Evolutionary conservation across 2,888 invertebrate genomes (phyloP).

Genomic region (Spisula solida): DNA sequence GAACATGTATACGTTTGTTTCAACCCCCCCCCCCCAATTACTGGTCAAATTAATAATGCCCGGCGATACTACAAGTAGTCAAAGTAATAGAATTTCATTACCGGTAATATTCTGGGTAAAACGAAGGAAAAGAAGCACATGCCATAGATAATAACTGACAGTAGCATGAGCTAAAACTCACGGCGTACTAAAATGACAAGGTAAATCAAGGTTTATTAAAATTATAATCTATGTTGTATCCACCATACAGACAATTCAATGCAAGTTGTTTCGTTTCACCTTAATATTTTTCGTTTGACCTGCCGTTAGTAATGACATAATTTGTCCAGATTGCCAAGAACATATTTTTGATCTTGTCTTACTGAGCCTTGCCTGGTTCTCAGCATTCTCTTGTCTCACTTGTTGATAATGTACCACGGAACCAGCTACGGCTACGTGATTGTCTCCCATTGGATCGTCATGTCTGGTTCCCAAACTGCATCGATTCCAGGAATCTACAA

Average conservation of each 20-base stretch:
- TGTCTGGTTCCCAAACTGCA: neutral
- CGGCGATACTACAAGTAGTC: too few species aligned
- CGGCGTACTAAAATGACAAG: too few species aligned
- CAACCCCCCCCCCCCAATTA: too few species aligned
- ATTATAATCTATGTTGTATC: too few species aligned
- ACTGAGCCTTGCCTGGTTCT: neutral
- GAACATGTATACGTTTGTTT: too few species aligned
- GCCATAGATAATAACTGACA: too few species aligned
- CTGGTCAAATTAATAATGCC: too few species aligned
- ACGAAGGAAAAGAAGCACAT: too few species aligned
- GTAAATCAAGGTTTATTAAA: too few species aligned
- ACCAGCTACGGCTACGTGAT: neutral
- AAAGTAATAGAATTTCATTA: too few species aligned
- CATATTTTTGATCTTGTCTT: neutral
- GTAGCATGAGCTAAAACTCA: too few species aligned
- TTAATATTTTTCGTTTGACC: neutral
- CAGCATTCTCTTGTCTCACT: neutral
- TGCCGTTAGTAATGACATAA: slow-evolving; percentile 10
- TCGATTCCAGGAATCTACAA: neutral
- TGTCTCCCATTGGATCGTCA: neutral
- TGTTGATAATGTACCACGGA: neutral
- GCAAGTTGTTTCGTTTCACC: neutral
- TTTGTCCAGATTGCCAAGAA: slow-evolving; percentile 8
- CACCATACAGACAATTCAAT: neutral
- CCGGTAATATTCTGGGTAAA: too few species aligned